These are phyloP conservation scores for Drosophila sordidapex DNA, from an alignment of 2,888 invertebrate genomes.

Conservation along the genomic window DNA sequence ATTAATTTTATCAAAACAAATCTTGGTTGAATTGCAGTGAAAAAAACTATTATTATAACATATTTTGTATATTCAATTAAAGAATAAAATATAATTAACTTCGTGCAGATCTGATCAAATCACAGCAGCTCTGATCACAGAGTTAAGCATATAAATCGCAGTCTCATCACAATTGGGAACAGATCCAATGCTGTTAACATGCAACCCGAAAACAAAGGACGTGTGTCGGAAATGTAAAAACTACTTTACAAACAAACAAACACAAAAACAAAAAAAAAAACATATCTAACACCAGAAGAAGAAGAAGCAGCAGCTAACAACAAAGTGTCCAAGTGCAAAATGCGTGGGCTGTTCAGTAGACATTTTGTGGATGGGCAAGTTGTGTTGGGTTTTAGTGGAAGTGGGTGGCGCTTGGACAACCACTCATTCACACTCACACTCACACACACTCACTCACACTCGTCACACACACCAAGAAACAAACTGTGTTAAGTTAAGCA, in stretches of 20 bases:
- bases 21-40: neutral
- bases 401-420: slow-evolving; percentile 28
- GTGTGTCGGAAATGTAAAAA: slow-evolving; percentile 76
- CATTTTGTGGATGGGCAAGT: slow-evolving; percentile 7
- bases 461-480: slow-evolving; percentile 4
- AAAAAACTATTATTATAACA: neutral
- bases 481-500: slow-evolving; percentile 47
- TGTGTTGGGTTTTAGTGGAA: slow-evolving; percentile 14
- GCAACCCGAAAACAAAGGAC: slow-evolving; percentile 54
- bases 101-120: neutral
- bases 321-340: slow-evolving; percentile 44
- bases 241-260: slow-evolving; percentile 70
- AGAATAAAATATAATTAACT: neutral
- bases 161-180: slow-evolving; percentile 34
- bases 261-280: slow-evolving; percentile 10
- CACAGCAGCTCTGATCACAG: slow-evolving; percentile 22
- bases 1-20: neutral
- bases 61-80: neutral
- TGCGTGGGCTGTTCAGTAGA: slow-evolving; percentile 58
- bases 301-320: slow-evolving; percentile 30
- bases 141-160: slow-evolving; percentile 20
- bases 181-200: slow-evolving; percentile 29
- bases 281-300: slow-evolving; percentile 26
- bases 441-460: neutral
- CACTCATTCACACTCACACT: slow-evolving; percentile 1